Conservation (phyloP, 1,140 invertebrate species). For the Camponotus floridanus region DNA sequence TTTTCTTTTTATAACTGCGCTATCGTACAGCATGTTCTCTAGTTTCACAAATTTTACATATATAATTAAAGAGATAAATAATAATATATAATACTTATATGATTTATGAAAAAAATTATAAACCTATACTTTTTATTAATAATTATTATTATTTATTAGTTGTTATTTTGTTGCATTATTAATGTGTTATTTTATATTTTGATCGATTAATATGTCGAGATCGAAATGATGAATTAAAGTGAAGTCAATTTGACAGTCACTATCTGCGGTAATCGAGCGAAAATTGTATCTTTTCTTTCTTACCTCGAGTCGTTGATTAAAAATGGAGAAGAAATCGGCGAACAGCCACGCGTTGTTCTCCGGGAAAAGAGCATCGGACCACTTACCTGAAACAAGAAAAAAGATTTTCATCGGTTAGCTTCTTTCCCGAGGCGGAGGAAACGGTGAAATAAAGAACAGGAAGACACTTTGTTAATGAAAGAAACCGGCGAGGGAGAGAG, state of each 20-base stretch:
- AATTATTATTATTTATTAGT: neutral
- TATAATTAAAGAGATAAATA: neutral
- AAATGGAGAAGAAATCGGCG: conserved; percentile 12
- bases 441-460: conserved; percentile 56
- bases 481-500: conserved; percentile 26
- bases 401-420: conserved; percentile 62
- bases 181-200: neutral
- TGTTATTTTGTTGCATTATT: neutral
- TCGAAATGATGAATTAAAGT: neutral
- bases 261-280: neutral
- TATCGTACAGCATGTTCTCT: neutral
- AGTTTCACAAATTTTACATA: neutral
- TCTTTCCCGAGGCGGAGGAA: conserved; percentile 27
- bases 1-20: neutral
- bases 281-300: conserved; percentile 1
- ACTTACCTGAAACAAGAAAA: conserved; percentile 55
- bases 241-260: neutral
- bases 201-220: neutral
- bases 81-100: neutral
- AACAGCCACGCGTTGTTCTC: conserved; percentile 30
- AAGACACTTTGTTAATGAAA: conserved; percentile 64
- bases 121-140: neutral
- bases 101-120: neutral
- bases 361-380: conserved; percentile 37
- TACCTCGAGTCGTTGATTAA: conserved; percentile 24